Conservation (phyloP, 2,113 vertebrate genomes). For the Xenotilapia longispinis region DNA sequence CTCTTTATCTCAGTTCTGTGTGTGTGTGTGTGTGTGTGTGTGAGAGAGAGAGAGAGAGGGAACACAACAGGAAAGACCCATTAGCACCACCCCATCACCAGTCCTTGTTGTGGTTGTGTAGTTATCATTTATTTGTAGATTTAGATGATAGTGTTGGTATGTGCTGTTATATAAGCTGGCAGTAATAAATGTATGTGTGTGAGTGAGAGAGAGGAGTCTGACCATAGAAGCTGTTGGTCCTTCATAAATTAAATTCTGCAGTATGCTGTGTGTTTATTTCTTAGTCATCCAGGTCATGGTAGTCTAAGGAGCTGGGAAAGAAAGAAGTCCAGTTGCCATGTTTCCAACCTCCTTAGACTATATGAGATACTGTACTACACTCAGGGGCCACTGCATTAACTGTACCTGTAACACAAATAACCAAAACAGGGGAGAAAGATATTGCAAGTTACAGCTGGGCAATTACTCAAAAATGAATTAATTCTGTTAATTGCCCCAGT, state of each 20-base stretch:
- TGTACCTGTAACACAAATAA: neutral
- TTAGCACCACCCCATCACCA: slow-evolving; percentile 23
- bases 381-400: neutral
- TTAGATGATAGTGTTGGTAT: neutral
- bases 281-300: neutral
- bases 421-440: neutral
- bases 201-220: neutral
- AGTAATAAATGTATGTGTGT: neutral
- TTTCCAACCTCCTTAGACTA: neutral
- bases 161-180: neutral
- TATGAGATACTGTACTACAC: neutral
- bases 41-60: neutral
- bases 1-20: no score
- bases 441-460: neutral
- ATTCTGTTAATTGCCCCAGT: neutral
- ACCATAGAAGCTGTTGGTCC: neutral
- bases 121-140: neutral
- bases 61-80: slow-evolving; percentile 16
- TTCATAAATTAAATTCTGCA: neutral
- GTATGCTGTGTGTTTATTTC: neutral
- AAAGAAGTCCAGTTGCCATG: neutral
- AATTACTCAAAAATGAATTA: neutral
- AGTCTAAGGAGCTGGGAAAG: neutral
- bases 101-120: neutral
- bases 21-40: no score